Evolutionary conservation across 2,797 vertebrate species (phyloP).

Genomic region (Xiphorhynchus erythropygius): DNA sequence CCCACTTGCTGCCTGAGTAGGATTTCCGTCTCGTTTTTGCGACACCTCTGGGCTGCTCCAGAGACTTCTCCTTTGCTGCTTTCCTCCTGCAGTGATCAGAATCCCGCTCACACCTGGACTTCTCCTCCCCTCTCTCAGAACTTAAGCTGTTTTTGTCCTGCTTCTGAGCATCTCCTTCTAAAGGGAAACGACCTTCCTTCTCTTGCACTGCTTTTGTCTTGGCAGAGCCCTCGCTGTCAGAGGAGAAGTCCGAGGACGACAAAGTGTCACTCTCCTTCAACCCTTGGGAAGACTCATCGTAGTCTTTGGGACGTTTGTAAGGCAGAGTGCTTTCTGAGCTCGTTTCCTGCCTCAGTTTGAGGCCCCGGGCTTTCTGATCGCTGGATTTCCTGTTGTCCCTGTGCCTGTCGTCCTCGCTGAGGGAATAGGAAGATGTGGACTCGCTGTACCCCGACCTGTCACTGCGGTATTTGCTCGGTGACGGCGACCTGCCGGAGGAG

Average conservation of each 20-base stretch:
- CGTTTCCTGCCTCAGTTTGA: conserved; percentile 75
- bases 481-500: conserved; percentile 69
- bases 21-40: conserved; percentile 67
- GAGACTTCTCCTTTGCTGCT: conserved; percentile 55
- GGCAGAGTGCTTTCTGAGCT: conserved; percentile 74
- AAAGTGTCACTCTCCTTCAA: conserved; percentile 63
- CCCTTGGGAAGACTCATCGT: conserved; percentile 31
- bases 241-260: conserved; percentile 75
- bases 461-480: conserved; percentile 71
- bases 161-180: conserved; percentile 64
- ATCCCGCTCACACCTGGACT: conserved; percentile 75
- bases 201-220: conserved; percentile 32
- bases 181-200: conserved; percentile 44
- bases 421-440: conserved; percentile 83
- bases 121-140: conserved; percentile 63
- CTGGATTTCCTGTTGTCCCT: conserved; percentile 55
- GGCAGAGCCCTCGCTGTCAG: conserved; percentile 69
- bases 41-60: conserved; percentile 43
- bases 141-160: conserved; percentile 29
- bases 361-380: conserved; percentile 73
- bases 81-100: conserved; percentile 76
- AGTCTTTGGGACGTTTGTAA: conserved; percentile 52
- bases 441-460: conserved; percentile 81
- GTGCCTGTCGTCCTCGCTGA: conserved; percentile 67
- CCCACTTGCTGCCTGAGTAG: conserved; percentile 81